A percentile compares a stretch with the other conserved stretches of the same genome.
These are phyloP conservation scores for Platanista minor DNA, from an alignment of 2,113 vertebrate genomes.

Conservation along the genomic window DNA sequence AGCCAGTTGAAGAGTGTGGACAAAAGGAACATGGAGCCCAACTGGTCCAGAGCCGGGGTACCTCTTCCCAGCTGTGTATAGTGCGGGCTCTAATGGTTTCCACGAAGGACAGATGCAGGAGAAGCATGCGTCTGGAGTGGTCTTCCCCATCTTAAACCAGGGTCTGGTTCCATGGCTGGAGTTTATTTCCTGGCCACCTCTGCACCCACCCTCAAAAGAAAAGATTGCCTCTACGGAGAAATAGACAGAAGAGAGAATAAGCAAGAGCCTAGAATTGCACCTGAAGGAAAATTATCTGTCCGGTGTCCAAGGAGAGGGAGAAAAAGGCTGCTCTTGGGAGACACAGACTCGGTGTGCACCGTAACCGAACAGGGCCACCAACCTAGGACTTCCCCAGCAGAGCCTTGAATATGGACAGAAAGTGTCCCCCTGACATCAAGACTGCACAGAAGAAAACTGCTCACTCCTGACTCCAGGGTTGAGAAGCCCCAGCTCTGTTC, in stretches of 20 bases:
- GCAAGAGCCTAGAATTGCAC: neutral
- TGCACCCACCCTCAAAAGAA: neutral
- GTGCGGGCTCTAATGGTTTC: neutral
- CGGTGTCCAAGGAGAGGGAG: neutral
- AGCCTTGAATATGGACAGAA: neutral
- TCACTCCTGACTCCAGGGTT: rapidly evolving
- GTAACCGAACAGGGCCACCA: neutral
- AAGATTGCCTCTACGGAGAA: neutral
- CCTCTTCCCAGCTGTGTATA: neutral
- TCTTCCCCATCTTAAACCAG: neutral
- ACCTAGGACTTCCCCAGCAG: neutral
- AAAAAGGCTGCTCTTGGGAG: no score
- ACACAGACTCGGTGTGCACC: neutral
- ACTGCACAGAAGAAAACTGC: neutral
- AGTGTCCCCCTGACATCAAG: neutral
- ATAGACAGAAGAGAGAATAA: no score
- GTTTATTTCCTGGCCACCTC: neutral
- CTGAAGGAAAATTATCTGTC: neutral
- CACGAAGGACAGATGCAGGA: neutral
- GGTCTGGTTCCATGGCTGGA: neutral
- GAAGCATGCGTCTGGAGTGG: neutral
- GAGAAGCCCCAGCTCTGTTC: neutral
- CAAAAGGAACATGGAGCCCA: neutral
- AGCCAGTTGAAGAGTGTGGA: neutral
- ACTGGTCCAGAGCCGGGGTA: neutral